These are phyloP conservation scores for Colletes gigas DNA, from an alignment of 1,140 invertebrate genomes.

Conservation along the genomic window DNA sequence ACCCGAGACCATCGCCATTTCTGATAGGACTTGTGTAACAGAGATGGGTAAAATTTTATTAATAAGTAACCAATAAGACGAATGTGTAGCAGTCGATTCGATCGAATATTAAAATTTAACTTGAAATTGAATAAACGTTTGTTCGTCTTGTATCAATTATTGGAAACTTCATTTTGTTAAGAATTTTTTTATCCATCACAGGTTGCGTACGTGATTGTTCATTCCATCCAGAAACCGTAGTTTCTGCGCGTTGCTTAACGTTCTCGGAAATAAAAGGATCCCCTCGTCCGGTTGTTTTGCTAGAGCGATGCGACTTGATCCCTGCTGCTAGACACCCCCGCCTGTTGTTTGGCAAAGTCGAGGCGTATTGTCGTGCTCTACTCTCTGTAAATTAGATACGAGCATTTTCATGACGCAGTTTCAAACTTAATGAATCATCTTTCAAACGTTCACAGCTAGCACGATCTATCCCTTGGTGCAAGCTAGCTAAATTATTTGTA, in stretches of 20 bases:
- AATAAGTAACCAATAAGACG: too few relatives aligned
- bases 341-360: neutral
- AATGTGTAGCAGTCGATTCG: too few relatives aligned
- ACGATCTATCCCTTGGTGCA: neutral
- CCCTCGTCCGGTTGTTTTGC: conserved; percentile 19
- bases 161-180: neutral
- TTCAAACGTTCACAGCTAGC: neutral
- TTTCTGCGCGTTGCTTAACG: conserved; percentile 9
- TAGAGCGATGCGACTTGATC: conserved; percentile 20
- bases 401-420: neutral
- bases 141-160: too few relatives aligned
- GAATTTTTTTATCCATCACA: neutral
- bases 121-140: too few relatives aligned
- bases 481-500: too few relatives aligned
- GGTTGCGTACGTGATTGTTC: neutral
- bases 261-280: conserved; percentile 7
- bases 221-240: neutral
- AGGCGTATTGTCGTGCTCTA: neutral
- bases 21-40: too few relatives aligned
- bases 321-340: conserved; percentile 31
- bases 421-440: neutral
- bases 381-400: conserved; percentile 1
- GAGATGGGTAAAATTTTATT: too few relatives aligned
- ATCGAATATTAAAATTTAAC: too few relatives aligned
- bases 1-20: too few relatives aligned